Evolutionary conservation across 2,113 vertebrate species (phyloP), one percentile per base, ranked within the genome.

Genomic region (Caranx melampygus): DNA sequence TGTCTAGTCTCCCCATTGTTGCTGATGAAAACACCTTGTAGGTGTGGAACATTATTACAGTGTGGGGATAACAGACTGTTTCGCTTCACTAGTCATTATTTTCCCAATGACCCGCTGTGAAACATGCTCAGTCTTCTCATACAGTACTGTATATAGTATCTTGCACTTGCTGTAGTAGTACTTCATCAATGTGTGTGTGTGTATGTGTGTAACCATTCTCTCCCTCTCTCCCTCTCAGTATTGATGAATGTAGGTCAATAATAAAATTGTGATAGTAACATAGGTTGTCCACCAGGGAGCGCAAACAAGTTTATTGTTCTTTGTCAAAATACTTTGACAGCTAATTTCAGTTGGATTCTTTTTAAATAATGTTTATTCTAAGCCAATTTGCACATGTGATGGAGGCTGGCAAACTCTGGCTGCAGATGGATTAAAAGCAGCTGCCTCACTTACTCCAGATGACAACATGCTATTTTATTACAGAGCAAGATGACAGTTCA

Each of bases 381-480:
- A 37, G 5, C n/a, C 49, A 45, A 10, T 57, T 21, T 35, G 12
- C 12, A 26, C 8, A 10, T 60, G 13, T 61, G 34, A 44, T 3
- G 13, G 14, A 47, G 18, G 35, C 21, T 11, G 33, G 45, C 26
- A 34, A 35, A 58, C 16, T 26, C 42, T 52, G 42, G 59, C 31
- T 40, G 45, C 15, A 55, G 21, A 20, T 59, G 26, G 16, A 45
- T n/a, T 31, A 64, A 63, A 66, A 68, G 44, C 57, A 78, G 58
- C 47, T 67, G 68, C 12, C 14, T 51, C 26, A 40, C 26, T n/a
- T 34, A 49, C 20, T 15, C 40, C 34, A 61, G 40, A 67, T 61
- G 60, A 72, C 37, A 63, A 79, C 20, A 21, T 13, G 21, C 13
- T 49, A 57, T 57, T 64, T 70, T 47, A 40, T 35, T 47, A 33